phyloP scores from a whole-genome alignment of 1,140 invertebrate genomes.

The Orchesella cincta region DNA sequence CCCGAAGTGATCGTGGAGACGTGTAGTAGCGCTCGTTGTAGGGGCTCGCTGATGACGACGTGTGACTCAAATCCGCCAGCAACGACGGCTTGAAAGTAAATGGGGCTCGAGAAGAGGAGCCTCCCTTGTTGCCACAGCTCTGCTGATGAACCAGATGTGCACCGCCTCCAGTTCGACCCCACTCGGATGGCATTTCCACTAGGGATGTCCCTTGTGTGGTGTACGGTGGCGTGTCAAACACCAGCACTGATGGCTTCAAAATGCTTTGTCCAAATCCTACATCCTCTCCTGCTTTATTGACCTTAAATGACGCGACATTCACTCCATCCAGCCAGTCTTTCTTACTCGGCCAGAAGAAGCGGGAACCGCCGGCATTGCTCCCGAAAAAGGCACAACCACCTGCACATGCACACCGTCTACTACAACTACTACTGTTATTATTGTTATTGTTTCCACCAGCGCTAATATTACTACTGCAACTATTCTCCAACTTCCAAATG shows the following conservation, averaged over 20 bases:
- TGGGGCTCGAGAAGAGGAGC: slow-evolving; percentile 34
- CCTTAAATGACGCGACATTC: slow-evolving; percentile 74
- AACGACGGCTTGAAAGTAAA: slow-evolving; percentile 46
- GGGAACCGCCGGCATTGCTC: slow-evolving; percentile 77
- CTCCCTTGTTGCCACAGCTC: slow-evolving; percentile 20
- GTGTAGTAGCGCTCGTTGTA: slow-evolving; percentile 16
- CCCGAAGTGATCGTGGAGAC: too few species aligned
- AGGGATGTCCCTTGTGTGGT: slow-evolving; percentile 75
- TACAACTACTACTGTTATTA: slow-evolving; percentile 37
- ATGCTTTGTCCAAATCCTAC: slow-evolving; percentile 91
- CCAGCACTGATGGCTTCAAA: slow-evolving; percentile 79
- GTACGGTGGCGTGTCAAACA: slow-evolving; percentile 87
- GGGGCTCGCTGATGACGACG: slow-evolving; percentile 21
- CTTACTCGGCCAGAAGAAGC: slow-evolving; percentile 81
- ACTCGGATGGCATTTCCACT: slow-evolving; percentile 61
- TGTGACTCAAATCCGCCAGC: slow-evolving; percentile 45
- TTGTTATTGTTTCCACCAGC: background rate
- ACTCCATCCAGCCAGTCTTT: slow-evolving; percentile 78
- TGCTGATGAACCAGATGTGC: background rate
- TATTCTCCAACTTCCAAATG: slow-evolving; percentile 70
- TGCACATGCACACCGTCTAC: slow-evolving; percentile 85
- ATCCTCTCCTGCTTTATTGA: slow-evolving; percentile 67
- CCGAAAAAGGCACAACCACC: slow-evolving; percentile 95
- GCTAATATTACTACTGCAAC: too few species aligned
- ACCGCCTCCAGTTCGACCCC: slow-evolving; percentile 34